Percentiles rank a stretch among this genome's conserved stretches.
Conservation (phyloP, 2,888 invertebrate species). For the Amphipyra berbera region DNA sequence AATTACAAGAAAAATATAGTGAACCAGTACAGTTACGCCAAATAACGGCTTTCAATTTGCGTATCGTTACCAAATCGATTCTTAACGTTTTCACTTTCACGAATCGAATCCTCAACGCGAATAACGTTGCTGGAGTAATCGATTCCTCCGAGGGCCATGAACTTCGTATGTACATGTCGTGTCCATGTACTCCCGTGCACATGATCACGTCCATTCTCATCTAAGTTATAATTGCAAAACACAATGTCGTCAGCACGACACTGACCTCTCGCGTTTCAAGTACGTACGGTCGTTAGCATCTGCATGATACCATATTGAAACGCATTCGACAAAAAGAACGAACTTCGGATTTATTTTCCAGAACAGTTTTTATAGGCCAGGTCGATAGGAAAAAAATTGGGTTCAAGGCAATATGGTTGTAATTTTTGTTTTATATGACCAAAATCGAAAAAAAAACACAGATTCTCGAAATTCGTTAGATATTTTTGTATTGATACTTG, state of each 20-base stretch:
- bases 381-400: conserved; percentile 33
- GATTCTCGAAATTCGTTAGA: too few relatives aligned
- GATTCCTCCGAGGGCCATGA: conserved; percentile 26
- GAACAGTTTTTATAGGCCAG: conserved; percentile 20
- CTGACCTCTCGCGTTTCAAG: conserved; percentile 84
- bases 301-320: conserved; percentile 60
- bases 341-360: conserved; percentile 30
- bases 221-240: conserved; percentile 80
- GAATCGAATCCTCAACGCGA: conserved; percentile 9
- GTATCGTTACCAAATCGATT: conserved; percentile 17
- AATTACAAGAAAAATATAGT: neutral
- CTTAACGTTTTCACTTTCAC: conserved; percentile 25
- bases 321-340: conserved; percentile 43
- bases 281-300: conserved; percentile 80
- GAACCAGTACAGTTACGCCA: too few relatives aligned
- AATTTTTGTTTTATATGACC: neutral
- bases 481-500: too few relatives aligned
- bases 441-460: too few relatives aligned
- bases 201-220: conserved; percentile 55
- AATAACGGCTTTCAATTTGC: conserved; percentile 7
- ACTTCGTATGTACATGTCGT: conserved; percentile 24
- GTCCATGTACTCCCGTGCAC: conserved; percentile 10
- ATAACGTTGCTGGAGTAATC: conserved; percentile 11
- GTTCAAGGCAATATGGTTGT: too few relatives aligned
- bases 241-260: conserved; percentile 78